Conservation (phyloP, 2,797 vertebrate genomes). For the Antennarius maculatus region DNA sequence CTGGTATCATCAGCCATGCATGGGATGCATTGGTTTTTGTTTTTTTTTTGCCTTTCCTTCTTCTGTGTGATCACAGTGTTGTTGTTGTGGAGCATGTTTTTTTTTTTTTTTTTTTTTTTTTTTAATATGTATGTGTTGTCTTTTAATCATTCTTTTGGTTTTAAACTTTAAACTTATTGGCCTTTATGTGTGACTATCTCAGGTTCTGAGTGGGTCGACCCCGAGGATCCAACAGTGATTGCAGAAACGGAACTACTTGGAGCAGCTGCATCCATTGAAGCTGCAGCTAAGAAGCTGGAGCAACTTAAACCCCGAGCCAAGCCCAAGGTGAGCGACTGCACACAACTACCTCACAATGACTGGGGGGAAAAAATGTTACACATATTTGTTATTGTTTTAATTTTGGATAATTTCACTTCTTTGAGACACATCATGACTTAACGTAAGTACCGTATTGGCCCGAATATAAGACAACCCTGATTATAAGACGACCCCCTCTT, state of each 20-base stretch:
- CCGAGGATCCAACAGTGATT: conserved; percentile 96
- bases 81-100: conserved; percentile 63
- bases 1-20: conserved; percentile 60
- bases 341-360: background rate
- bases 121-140: background rate
- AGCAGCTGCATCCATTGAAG: conserved; percentile 96
- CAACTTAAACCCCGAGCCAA: conserved; percentile 97
- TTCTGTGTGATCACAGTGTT: conserved; percentile 43
- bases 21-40: conserved; percentile 39
- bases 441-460: too few species aligned
- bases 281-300: conserved; percentile 97
- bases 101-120: background rate
- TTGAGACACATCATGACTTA: too few species aligned
- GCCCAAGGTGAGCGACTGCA: conserved; percentile 86
- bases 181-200: conserved; percentile 38
- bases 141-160: background rate
- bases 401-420: too few species aligned
- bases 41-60: conserved; percentile 12
- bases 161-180: background rate
- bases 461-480: too few species aligned
- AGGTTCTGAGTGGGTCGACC: conserved; percentile 98
- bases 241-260: conserved; percentile 95
- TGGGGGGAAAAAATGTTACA: too few species aligned
- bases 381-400: too few species aligned
- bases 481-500: too few species aligned